Evolutionary conservation across 64 coral and sea anemone species (phyloP), one percentile per base, ranked within the genome.

Genomic region (Pocillopora damicornis): DNA sequence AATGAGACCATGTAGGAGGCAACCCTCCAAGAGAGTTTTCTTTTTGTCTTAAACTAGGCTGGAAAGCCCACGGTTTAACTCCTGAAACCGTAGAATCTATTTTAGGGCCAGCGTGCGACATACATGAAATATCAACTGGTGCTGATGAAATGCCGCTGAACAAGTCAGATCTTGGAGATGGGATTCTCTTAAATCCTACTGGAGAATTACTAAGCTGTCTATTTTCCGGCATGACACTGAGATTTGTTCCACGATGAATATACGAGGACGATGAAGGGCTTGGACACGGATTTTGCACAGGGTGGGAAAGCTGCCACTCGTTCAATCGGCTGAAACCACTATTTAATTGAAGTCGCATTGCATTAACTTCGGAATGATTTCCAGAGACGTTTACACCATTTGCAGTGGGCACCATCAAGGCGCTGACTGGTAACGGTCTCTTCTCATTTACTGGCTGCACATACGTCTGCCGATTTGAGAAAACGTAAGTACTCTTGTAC

Each of bases 1-100:
- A 61, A 80, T 87, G 90, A 51, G 90, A 87, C 90, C 90, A 92
- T 1, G 75, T 61, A 30, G 90, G 90, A 12, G 82, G 64, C 1
- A 79, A 77, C 38, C 42, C 58, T 22, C 30, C 37, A 22, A 38
- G 16, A 10, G 38, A 15, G 81, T 51, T 72, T 13, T 72, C 81
- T 22, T 72, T 71, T 9, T 59, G 81, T 23, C 64, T 38, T 72
- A 85, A 14, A 72, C 15, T 58, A 3, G 81, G 25, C 58, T 42
- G 81, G 2, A 71, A 23, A 67, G 37, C 63, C 60, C 11, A 7
- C n/a, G 65, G 42, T 58, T 58, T 37, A 73, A 1, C 20, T 38
- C 65, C 64, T 11, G 35, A n/a, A 57, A 22, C 45, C 81, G 18
- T 15, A 22, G 65, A 51, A 9, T 42, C n/a, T 37, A 37, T 35